Evolutionary conservation across 2,888 invertebrate species (phyloP), one percentile per base, ranked within the genome.

Genomic region (Drosophila anceps): DNA sequence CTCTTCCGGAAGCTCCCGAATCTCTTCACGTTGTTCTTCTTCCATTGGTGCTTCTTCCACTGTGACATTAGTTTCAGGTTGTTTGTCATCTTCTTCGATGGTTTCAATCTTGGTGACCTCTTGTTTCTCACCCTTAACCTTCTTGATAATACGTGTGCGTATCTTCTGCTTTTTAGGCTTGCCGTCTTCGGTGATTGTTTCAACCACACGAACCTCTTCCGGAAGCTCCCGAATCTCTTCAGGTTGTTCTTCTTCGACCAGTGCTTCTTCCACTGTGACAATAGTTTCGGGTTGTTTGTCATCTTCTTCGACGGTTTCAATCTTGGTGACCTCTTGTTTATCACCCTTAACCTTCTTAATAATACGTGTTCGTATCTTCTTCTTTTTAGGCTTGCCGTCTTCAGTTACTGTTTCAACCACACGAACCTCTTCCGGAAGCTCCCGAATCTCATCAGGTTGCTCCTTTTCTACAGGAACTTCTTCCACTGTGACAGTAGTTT

Each of bases 1-100:
- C 31, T 70, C 70, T 8, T 70, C 67, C 3, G 67, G 69, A 46
- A 70, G 60, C 4, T 70, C 69, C 13, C 18, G 20, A 3, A 70
- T 39, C 12, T 57, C 27, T 44, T 69, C 69, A 20, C 55, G 44
- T 6, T 61, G 50, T 18, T 50, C 44, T 2, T 50, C 51, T 15
- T 51, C 51, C 4, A 51, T 24, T 6, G 51, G 35, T 9, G 15
- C 8, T 18, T 51, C 51, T 35, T 51, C 35, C 0, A 51, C 51
- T 5, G 35, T 51, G 35, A 51, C 51, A 4, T 35, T 51, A 20
- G 51, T 51, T 33, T 51, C 51, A 4, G 51, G 51, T 35, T 51
- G 35, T 4, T 51, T 51, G 35, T 35, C 51, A 24, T 51, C 51
- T 15, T 51, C 51, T 24, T 51, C 51, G 15, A 51, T 15, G 15